Conservation (phyloP, 2,888 invertebrate species). For the Fabriciana adippe region DNA sequence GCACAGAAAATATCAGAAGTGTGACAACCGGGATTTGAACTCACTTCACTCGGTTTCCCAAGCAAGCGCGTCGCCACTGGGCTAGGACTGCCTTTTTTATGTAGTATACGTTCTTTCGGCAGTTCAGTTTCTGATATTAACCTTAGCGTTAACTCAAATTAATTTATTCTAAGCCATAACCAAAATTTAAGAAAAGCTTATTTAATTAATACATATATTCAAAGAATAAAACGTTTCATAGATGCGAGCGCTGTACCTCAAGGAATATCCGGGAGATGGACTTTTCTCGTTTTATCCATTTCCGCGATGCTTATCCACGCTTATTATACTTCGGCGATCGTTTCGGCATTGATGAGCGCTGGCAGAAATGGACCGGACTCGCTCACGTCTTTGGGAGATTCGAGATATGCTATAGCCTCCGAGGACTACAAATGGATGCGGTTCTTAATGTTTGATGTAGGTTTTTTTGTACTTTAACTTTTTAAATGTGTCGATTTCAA, state of each 20-base stretch:
- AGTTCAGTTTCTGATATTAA: not conserved
- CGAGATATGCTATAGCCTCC: conserved; percentile 63
- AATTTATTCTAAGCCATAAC: not conserved
- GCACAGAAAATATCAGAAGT: no score
- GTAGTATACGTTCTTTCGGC: no score
- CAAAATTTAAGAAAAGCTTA: not conserved
- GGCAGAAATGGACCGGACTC: conserved; percentile 60
- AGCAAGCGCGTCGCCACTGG: no score
- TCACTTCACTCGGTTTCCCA: no score
- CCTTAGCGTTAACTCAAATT: not conserved
- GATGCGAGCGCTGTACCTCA: conserved; percentile 68
- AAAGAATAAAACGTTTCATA: conserved; percentile 37
- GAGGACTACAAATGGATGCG: conserved; percentile 66
- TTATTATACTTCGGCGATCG: conserved; percentile 72
- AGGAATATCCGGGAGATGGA: conserved; percentile 62
- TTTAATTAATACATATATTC: not conserved
- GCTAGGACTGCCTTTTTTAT: no score
- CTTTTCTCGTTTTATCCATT: conserved; percentile 62
- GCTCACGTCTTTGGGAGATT: conserved; percentile 60
- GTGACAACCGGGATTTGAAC: no score
- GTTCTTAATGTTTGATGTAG: conserved; percentile 63
- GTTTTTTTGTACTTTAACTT: conserved; percentile 30
- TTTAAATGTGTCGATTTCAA: no score
- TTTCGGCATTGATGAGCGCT: conserved; percentile 67
- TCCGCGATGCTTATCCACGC: conserved; percentile 71